A percentile compares a stretch with the other conserved stretches of the same genome.
These are phyloP conservation scores for Ridgeia piscesae DNA, from an alignment of 1,140 invertebrate species.

Conservation along the genomic window DNA sequence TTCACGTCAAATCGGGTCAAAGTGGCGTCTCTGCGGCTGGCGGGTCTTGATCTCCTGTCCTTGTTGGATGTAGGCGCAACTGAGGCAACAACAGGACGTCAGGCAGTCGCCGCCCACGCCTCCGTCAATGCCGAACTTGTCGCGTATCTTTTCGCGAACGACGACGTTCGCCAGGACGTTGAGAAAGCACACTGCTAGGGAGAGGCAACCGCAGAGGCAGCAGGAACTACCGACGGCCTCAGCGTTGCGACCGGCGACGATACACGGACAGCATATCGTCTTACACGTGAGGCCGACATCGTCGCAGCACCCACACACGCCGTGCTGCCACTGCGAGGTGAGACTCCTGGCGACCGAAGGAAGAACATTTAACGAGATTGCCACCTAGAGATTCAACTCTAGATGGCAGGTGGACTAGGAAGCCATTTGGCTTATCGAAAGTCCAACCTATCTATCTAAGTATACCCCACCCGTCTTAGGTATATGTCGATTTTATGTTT, in stretches of 20 bases:
- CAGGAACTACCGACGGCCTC: constrained; percentile 53
- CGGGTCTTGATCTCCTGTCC: constrained; percentile 41
- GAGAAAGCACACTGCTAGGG: constrained; percentile 40
- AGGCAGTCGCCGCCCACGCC: constrained; percentile 44
- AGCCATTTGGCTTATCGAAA: too few relatives aligned
- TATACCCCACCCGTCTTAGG: too few relatives aligned
- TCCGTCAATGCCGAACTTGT: too few relatives aligned
- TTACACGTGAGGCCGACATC: constrained; percentile 50
- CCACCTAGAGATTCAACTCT: too few relatives aligned
- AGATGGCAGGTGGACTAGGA: too few relatives aligned
- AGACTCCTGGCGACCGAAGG: too few relatives aligned
- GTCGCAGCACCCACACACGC: constrained; percentile 52
- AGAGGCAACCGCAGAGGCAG: constrained; percentile 44
- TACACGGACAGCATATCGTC: constrained; percentile 52
- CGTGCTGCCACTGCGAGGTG: constrained; percentile 46
- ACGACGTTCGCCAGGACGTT: constrained; percentile 39
- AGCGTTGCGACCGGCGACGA: constrained; percentile 52
- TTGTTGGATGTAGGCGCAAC: constrained; percentile 51
- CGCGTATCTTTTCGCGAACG: too few relatives aligned
- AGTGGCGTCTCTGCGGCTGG: too few relatives aligned
- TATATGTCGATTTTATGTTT: too few relatives aligned
- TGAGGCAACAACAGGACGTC: constrained; percentile 45
- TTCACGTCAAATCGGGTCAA: too few relatives aligned
- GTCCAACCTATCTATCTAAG: too few relatives aligned
- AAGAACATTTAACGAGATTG: too few relatives aligned